Base-by-base conservation (phyloP, 2,113 vertebrate species). In the Aspidoscelis tigris region DNA sequence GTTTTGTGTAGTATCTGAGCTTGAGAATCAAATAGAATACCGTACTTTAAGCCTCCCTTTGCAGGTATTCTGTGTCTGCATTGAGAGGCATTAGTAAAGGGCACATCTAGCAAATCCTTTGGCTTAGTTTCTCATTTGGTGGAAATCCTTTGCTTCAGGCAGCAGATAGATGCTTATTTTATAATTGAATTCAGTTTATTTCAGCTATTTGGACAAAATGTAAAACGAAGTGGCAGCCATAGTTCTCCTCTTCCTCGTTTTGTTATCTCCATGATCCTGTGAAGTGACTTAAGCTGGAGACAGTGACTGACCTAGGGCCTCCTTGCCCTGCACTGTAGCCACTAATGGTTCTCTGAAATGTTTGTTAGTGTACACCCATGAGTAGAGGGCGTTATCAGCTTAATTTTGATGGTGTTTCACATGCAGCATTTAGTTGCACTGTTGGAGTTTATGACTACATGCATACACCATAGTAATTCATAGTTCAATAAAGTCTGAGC, bases 1-100 rank as follows among this genome's bases (percentile, higher is more conserved):
- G 87, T 92, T 78, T 81, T 43, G 8, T 90, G 44, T 87, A 0
- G 0, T 78, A 41, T 85, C 70, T 89, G 58, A 91, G 90, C 69
- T 90, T 94, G 43, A 89, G 90, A 87, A 80, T 93, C 41, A 82
- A 74, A 3, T 47, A 44, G 22, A 82, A 22, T 81, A 74, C 33
- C 33, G 33, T 33, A 33, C 64, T 74, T 82, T 55, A 82, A 74
- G n/a, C n/a, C 55, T 82, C 39, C 7, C 5, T 64, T 61, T 61
- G 69, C 10, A 14, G 14, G 53, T 12, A 26, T 11, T 82, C 14
- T 26, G 33, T 33, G 69, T 70, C 11, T 70, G 68, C 7, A 16
- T n/a, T 16, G 68, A 70, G 33, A 70, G 12, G 3, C 7, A 12
- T 61, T n/a, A 24, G 39, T 33, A 33, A 33, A 33, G 3, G 14